Evolutionary conservation across 2,888 invertebrate species (phyloP).

Genomic region (Stegophylla sp.): DNA sequence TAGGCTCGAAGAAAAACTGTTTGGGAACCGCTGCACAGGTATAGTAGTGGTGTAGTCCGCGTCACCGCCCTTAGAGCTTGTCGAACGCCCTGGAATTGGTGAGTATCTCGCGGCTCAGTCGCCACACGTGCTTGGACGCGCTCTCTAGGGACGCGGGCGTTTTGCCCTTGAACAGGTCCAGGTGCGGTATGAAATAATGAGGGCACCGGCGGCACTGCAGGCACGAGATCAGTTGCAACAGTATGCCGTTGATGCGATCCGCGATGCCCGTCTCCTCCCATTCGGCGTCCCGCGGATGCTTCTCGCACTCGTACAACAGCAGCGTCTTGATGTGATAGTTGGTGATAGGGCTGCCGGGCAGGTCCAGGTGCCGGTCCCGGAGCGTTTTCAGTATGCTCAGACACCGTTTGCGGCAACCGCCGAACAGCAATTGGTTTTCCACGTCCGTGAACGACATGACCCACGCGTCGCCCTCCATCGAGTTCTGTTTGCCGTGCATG

Average conservation of each 20-base stretch:
- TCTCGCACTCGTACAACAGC: constrained; percentile 84
- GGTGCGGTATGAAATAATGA: constrained; percentile 82
- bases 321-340: constrained; percentile 81
- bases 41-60: no score
- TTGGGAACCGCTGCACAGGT: no score
- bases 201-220: constrained; percentile 84
- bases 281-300: constrained; percentile 80
- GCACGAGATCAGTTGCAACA: constrained; percentile 83
- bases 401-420: constrained; percentile 76
- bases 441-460: constrained; percentile 80
- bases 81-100: constrained; percentile 82
- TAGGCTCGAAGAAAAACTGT: no score
- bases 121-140: constrained; percentile 82
- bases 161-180: constrained; percentile 83
- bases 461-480: constrained; percentile 88
- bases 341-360: constrained; percentile 78
- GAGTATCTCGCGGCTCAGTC: constrained; percentile 78
- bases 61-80: constrained; percentile 70
- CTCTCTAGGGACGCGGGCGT: constrained; percentile 78
- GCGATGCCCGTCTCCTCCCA: constrained; percentile 83
- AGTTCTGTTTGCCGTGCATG: constrained; percentile 75
- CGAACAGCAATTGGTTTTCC: constrained; percentile 78
- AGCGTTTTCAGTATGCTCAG: constrained; percentile 80
- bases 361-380: constrained; percentile 78
- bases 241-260: constrained; percentile 81